These are phyloP conservation scores for Myiozetetes cayanensis DNA, from an alignment of 2,113 vertebrate genomes.

Conservation along the genomic window DNA sequence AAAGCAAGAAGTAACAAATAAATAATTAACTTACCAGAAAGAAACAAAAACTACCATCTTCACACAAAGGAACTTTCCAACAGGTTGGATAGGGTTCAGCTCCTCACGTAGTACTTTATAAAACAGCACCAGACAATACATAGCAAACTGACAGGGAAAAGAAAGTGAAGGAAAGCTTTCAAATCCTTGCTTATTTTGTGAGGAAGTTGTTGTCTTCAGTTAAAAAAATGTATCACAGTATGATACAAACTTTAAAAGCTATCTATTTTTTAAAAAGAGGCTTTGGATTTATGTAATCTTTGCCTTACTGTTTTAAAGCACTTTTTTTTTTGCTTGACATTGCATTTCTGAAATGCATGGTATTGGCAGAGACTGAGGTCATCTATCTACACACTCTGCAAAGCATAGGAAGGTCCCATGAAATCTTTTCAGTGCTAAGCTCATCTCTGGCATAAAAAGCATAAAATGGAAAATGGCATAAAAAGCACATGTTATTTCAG, in stretches of 20 bases:
- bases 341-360: background rate
- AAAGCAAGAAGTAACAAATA: background rate
- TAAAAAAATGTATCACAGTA: background rate
- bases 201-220: background rate
- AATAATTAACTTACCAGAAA: conserved; percentile 86
- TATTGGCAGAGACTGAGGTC: background rate
- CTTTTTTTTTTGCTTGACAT: background rate
- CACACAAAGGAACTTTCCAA: conserved; percentile 97
- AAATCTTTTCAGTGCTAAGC: background rate
- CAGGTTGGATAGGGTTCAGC: conserved; percentile 91
- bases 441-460: background rate
- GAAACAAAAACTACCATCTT: conserved; percentile 98
- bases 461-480: background rate
- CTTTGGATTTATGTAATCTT: background rate
- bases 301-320: background rate
- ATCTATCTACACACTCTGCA: background rate
- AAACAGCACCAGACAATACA: conserved; percentile 98
- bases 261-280: background rate
- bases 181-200: background rate
- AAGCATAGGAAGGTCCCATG: background rate
- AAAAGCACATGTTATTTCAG: background rate
- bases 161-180: background rate
- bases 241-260: background rate
- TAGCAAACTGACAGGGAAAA: conserved; percentile 86
- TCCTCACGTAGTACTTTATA: conserved; percentile 93